These are phyloP conservation scores for Chrysolina haemoptera DNA, from an alignment of 2,888 invertebrate genomes.

Conservation along the genomic window DNA sequence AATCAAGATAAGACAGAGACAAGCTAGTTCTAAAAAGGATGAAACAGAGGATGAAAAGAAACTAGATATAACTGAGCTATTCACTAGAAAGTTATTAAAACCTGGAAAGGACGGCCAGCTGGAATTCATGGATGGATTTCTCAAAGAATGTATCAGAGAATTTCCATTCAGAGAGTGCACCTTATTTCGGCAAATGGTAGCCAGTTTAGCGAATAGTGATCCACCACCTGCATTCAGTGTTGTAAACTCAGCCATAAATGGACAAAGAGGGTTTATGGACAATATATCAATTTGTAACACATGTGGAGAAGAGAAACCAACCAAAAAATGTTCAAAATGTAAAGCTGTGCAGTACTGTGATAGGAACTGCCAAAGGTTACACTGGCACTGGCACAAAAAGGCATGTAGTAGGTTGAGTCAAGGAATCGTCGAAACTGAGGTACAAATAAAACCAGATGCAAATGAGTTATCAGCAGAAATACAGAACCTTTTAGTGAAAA, in stretches of 20 bases:
- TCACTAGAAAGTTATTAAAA: conserved; percentile 83
- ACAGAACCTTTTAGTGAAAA: conserved; percentile 60
- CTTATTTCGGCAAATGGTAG: conserved; percentile 89
- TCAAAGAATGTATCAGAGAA: conserved; percentile 89
- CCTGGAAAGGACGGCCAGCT: conserved; percentile 78
- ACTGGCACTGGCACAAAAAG: conserved; percentile 94
- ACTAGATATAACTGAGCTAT: conserved; percentile 81
- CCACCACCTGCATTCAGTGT: conserved; percentile 80
- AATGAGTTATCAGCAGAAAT: conserved; percentile 60
- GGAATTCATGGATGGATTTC: conserved; percentile 80
- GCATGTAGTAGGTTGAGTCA: conserved; percentile 79
- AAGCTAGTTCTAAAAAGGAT: conserved; percentile 68
- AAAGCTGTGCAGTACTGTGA: conserved; percentile 95
- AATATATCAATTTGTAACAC: conserved; percentile 82
- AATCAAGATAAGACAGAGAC: conserved; percentile 79
- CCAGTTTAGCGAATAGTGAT: conserved; percentile 83
- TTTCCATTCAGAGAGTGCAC: conserved; percentile 94
- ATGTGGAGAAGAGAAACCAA: conserved; percentile 90
- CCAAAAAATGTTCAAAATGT: conserved; percentile 96
- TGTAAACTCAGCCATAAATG: conserved; percentile 88
- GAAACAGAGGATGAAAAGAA: conserved; percentile 72
- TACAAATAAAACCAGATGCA: conserved; percentile 54
- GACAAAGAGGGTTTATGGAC: conserved; percentile 85
- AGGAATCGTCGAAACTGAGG: conserved; percentile 46
- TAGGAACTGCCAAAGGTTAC: conserved; percentile 93